Evolutionary conservation across 1,140 invertebrate species (phyloP).

Genomic region (Dendrolimus punctatus): DNA sequence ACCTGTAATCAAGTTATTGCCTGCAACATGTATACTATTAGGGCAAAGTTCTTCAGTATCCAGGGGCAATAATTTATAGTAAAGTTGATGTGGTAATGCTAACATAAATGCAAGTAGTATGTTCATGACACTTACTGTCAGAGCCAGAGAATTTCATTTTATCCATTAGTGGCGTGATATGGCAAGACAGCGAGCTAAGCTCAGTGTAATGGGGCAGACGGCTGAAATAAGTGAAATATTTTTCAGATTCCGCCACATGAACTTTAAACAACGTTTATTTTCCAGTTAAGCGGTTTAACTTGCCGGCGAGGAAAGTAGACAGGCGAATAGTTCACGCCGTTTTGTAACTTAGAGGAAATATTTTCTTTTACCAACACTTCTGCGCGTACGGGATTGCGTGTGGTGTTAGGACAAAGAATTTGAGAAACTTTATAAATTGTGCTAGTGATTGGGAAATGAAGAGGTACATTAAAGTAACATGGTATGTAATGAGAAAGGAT

Average conservation of each 20-base stretch:
- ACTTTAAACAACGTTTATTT: constrained; percentile 33
- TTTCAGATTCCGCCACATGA: constrained; percentile 16
- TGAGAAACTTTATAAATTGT: too few species aligned
- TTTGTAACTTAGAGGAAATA: neutral
- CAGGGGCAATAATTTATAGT: too few species aligned
- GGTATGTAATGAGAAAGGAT: too few species aligned
- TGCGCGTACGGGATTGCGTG: neutral
- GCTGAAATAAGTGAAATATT: constrained; percentile 29
- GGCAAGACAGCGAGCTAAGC: constrained; percentile 22
- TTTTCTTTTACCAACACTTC: neutral
- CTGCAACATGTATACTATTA: too few species aligned
- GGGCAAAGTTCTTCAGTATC: too few species aligned
- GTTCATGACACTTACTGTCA: constrained; percentile 10
- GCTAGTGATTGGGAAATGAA: too few species aligned
- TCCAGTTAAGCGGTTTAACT: constrained; percentile 35
- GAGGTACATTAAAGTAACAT: too few species aligned
- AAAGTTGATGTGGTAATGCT: too few species aligned
- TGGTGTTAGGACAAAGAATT: too few species aligned
- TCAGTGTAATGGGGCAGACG: constrained; percentile 3
- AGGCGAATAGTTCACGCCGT: constrained; percentile 23
- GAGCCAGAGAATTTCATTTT: constrained; percentile 20
- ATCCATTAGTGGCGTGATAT: constrained; percentile 22
- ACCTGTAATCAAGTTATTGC: too few species aligned
- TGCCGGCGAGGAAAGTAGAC: constrained; percentile 29
- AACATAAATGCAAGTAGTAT: neutral